Conservation (phyloP, 2,888 invertebrate genomes). For the Yponomeuta malinellus region DNA sequence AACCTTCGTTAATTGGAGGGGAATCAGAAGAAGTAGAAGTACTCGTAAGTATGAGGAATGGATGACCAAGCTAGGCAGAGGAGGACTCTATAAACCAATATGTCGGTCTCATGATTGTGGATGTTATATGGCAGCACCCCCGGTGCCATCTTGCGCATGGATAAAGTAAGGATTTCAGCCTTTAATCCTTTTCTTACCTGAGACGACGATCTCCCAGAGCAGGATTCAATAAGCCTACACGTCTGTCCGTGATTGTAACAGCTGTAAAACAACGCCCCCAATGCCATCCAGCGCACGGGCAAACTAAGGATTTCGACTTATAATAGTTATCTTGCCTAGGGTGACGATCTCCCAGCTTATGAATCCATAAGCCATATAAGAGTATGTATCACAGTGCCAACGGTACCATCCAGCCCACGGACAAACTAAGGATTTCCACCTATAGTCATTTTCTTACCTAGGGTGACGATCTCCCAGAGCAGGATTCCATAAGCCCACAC, state of each 20-base stretch:
- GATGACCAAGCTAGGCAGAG: too few relatives aligned
- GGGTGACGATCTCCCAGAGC: constrained; percentile 91
- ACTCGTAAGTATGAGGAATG: too few relatives aligned
- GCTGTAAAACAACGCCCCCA: background rate
- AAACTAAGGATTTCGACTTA: too few relatives aligned
- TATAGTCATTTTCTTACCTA: constrained; percentile 67
- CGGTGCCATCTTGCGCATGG: constrained; percentile 87
- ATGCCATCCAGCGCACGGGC: background rate
- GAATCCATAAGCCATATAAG: too few relatives aligned
- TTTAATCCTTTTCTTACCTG: constrained; percentile 69
- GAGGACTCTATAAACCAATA: too few relatives aligned
- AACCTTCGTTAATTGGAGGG: too few relatives aligned
- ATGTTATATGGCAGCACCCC: constrained; percentile 86
- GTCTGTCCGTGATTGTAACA: constrained; percentile 79
- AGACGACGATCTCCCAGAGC: constrained; percentile 91
- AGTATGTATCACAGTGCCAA: background rate
- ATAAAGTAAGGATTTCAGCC: too few relatives aligned
- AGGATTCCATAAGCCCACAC: constrained; percentile 93
- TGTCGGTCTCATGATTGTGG: constrained; percentile 79
- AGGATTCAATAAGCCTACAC: constrained; percentile 92
- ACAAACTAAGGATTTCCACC: too few relatives aligned
- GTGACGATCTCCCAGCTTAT: constrained; percentile 88
- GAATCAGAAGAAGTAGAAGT: too few relatives aligned
- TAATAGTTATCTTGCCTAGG: constrained; percentile 69
- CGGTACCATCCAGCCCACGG: background rate